Conservation (phyloP, 1,140 invertebrate genomes). For the Alviniconcha marisindica region DNA sequence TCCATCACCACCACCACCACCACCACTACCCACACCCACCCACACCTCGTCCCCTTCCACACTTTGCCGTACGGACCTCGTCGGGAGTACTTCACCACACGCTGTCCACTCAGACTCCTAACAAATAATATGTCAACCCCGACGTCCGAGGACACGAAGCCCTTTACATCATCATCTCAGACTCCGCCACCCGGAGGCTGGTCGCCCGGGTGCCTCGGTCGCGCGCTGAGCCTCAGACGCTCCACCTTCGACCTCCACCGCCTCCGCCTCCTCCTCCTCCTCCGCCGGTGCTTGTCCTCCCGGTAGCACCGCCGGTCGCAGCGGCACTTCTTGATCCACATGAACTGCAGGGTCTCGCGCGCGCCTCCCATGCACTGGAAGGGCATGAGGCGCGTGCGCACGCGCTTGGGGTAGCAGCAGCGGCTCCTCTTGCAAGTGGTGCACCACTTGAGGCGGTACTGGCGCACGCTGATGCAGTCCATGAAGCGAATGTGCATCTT, state of each 20-base stretch:
- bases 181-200: background rate
- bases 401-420: conserved; percentile 80
- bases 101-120: too few relatives aligned
- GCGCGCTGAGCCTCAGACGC: background rate
- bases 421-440: conserved; percentile 79
- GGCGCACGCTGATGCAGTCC: conserved; percentile 81
- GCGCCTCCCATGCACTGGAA: conserved; percentile 67
- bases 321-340: conserved; percentile 70
- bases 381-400: conserved; percentile 80
- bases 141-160: background rate
- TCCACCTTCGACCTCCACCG: background rate
- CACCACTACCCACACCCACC: too few relatives aligned
- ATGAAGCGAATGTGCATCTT: conserved; percentile 80
- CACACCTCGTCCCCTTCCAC: too few relatives aligned
- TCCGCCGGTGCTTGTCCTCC: background rate
- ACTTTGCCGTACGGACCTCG: too few relatives aligned
- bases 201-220: background rate
- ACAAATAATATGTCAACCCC: background rate
- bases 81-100: too few relatives aligned
- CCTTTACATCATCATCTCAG: background rate
- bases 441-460: conserved; percentile 82
- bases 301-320: conserved; percentile 60
- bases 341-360: conserved; percentile 55
- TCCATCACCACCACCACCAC: too few relatives aligned
- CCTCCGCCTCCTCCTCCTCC: conserved; percentile 16